These are phyloP conservation scores for Microvelia longipes DNA, from an alignment of 1,140 invertebrate species.

Conservation along the genomic window DNA sequence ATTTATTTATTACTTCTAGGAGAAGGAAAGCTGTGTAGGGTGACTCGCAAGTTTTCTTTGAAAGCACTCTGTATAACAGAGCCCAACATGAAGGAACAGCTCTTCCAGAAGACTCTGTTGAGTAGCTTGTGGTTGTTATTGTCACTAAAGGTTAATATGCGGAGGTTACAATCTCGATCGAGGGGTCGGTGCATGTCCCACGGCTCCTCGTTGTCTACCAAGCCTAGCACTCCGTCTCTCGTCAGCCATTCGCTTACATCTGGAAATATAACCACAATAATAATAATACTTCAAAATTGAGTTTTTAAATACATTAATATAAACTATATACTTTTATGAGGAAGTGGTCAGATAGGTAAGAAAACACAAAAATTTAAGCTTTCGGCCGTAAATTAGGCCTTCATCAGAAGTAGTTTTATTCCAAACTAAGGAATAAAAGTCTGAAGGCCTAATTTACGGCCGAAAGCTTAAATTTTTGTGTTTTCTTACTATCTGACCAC, in stretches of 20 bases:
- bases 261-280: slow-evolving; percentile 30
- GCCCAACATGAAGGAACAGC: slow-evolving; percentile 75
- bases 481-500: no score
- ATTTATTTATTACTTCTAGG: slow-evolving; percentile 60
- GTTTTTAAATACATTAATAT: slow-evolving; percentile 1
- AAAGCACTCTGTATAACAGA: slow-evolving; percentile 59
- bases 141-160: slow-evolving; percentile 61
- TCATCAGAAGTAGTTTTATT: no score
- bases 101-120: slow-evolving; percentile 79
- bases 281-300: slow-evolving; percentile 4
- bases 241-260: slow-evolving; percentile 57
- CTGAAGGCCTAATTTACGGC: no score
- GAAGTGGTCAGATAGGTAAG: no score
- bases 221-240: slow-evolving; percentile 57
- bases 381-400: no score
- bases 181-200: slow-evolving; percentile 92
- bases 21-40: slow-evolving; percentile 70
- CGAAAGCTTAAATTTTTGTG: no score
- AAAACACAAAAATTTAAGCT: no score
- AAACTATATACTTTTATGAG: not conserved
- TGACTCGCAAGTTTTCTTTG: slow-evolving; percentile 56
- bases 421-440: no score
- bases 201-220: slow-evolving; percentile 52
- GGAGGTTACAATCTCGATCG: slow-evolving; percentile 55
- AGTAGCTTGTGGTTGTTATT: slow-evolving; percentile 42